Conservation (phyloP, 2,113 vertebrate species). For the Protobothrops mucrosquamatus region DNA sequence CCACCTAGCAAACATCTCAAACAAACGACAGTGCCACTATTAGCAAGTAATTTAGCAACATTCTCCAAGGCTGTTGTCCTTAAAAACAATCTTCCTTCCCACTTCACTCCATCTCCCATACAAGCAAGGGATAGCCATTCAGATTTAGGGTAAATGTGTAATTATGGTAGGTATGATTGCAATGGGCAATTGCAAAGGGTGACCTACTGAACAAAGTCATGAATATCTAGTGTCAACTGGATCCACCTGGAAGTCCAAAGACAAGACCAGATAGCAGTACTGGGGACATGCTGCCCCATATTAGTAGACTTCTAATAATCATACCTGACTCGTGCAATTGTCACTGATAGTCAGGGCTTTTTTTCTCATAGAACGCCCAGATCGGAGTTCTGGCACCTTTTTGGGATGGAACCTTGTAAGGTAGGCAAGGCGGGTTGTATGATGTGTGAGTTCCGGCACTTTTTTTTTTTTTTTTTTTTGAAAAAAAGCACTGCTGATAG, state of each 20-base stretch:
- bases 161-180: background rate
- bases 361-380: no score
- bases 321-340: background rate
- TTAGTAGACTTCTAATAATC: background rate
- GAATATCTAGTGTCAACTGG: background rate
- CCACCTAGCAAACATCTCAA: rapidly evolving
- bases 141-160: background rate
- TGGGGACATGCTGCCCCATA: background rate
- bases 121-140: background rate
- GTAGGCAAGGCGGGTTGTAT: no score
- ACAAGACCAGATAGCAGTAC: background rate
- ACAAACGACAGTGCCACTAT: background rate
- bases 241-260: background rate
- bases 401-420: no score
- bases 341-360: no score
- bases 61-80: background rate
- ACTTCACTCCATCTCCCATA: background rate
- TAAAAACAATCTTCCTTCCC: background rate
- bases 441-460: no score
- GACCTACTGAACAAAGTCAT: background rate
- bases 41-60: background rate
- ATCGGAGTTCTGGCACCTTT: no score
- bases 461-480: no score
- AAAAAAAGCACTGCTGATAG: no score
- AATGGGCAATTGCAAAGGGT: background rate